Conservation (phyloP, 2,888 invertebrate species). For the Andrena minutula region DNA sequence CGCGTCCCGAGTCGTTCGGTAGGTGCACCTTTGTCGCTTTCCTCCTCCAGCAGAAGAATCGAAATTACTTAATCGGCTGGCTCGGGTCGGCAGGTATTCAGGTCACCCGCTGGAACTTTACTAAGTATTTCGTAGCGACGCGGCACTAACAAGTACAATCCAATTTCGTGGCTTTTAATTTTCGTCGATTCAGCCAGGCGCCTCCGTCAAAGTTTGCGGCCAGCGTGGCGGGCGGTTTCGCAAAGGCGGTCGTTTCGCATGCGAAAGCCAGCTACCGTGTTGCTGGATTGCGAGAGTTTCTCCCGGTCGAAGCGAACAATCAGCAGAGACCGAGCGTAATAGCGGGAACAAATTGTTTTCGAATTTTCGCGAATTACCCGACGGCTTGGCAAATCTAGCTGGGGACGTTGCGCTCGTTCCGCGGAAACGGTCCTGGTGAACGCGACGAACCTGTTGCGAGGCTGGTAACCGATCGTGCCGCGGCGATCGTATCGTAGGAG, state of each 20-base stretch:
- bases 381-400: not conserved
- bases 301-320: constrained; percentile 19
- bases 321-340: constrained; percentile 23
- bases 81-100: not conserved
- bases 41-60: not conserved
- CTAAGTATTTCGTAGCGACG: not conserved
- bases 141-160: not conserved
- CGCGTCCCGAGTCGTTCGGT: not conserved
- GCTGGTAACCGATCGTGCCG: constrained; percentile 11
- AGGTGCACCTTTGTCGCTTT: too few species aligned
- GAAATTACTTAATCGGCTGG: not conserved
- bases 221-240: constrained; percentile 38
- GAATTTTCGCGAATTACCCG: constrained; percentile 19
- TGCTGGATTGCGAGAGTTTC: constrained; percentile 57
- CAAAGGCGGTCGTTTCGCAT: constrained; percentile 64
- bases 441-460: constrained; percentile 6
- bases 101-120: not conserved
- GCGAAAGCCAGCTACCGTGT: constrained; percentile 63
- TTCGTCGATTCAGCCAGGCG: constrained; percentile 17
- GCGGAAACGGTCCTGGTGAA: not conserved
- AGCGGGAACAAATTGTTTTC: constrained; percentile 4
- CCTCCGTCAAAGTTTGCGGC: constrained; percentile 17
- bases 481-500: constrained; percentile 20
- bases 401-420: not conserved
- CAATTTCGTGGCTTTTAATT: constrained; percentile 35